phyloP scores from a whole-genome alignment of 2,888 invertebrate species.

The Clusia tigrina region DNA sequence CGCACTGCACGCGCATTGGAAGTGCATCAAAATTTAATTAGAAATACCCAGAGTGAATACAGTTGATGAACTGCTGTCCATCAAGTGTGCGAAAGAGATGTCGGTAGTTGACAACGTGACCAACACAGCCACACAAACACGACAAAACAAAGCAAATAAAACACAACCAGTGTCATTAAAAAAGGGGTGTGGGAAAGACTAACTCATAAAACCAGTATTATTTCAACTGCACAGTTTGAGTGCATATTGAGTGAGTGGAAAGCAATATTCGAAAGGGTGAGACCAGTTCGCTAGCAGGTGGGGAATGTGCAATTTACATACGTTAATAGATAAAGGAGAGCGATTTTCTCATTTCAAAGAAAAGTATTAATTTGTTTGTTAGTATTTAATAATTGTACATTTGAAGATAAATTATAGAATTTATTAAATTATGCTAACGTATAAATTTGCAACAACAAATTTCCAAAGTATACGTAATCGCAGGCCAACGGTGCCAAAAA shows the following conservation, averaged over 20 bases:
- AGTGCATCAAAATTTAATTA: slow-evolving; percentile 50
- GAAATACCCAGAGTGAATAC: slow-evolving; percentile 23
- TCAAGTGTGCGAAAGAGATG: slow-evolving; percentile 48
- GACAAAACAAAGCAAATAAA: slow-evolving; percentile 29
- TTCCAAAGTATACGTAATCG: too few species aligned
- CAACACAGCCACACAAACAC: not conserved
- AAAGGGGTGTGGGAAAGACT: not conserved
- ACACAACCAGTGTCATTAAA: not conserved
- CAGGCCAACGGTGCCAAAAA: too few species aligned
- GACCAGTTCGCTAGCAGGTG: too few species aligned
- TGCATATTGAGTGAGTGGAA: not conserved
- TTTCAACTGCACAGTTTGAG: not conserved
- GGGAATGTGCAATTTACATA: too few species aligned
- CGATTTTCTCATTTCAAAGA: too few species aligned
- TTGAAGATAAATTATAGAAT: too few species aligned
- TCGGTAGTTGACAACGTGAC: slow-evolving; percentile 18
- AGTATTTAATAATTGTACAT: too few species aligned
- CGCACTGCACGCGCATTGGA: slow-evolving; percentile 4
- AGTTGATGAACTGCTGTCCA: slow-evolving; percentile 61
- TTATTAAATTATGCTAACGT: too few species aligned
- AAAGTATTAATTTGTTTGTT: too few species aligned
- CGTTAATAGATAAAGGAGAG: too few species aligned
- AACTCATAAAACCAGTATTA: slow-evolving; percentile 3
- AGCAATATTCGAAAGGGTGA: not conserved
- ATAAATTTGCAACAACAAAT: too few species aligned